Evolutionary conservation across 2,888 invertebrate species (phyloP).

Genomic region (Falcaria lacertinaria): DNA sequence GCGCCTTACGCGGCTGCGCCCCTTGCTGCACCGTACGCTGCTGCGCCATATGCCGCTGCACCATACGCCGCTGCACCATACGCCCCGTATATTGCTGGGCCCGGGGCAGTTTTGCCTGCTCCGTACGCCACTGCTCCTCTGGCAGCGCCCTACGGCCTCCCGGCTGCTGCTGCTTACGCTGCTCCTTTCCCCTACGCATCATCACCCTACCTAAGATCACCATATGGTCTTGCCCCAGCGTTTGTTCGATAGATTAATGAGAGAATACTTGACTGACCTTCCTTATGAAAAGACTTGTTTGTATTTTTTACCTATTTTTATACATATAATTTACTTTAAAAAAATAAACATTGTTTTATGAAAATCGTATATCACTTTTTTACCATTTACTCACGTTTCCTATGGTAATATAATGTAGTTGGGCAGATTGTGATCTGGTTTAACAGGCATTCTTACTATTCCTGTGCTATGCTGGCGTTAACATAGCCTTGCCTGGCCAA

Average conservation of each 20-base stretch:
- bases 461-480: no score
- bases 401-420: no score
- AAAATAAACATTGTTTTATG: no score
- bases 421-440: no score
- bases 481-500: no score
- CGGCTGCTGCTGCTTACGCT: conserved; percentile 27
- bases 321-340: no score
- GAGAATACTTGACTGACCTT: conserved; percentile 59
- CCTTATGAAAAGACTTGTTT: conserved; percentile 43
- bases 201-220: conserved; percentile 37
- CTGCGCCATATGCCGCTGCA: no score
- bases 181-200: conserved; percentile 34
- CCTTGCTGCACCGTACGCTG: no score
- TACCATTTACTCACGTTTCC: no score
- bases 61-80: conserved; percentile 15
- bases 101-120: conserved; percentile 16
- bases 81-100: conserved; percentile 16
- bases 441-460: no score
- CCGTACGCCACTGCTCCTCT: conserved; percentile 38
- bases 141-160: conserved; percentile 21
- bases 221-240: conserved; percentile 56
- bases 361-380: no score
- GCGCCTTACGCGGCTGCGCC: conserved; percentile 28
- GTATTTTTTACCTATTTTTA: not conserved
- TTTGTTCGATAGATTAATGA: conserved; percentile 69